These are phyloP conservation scores for Sebastes nivosus DNA, from an alignment of 2,797 vertebrate genomes.

Conservation along the genomic window DNA sequence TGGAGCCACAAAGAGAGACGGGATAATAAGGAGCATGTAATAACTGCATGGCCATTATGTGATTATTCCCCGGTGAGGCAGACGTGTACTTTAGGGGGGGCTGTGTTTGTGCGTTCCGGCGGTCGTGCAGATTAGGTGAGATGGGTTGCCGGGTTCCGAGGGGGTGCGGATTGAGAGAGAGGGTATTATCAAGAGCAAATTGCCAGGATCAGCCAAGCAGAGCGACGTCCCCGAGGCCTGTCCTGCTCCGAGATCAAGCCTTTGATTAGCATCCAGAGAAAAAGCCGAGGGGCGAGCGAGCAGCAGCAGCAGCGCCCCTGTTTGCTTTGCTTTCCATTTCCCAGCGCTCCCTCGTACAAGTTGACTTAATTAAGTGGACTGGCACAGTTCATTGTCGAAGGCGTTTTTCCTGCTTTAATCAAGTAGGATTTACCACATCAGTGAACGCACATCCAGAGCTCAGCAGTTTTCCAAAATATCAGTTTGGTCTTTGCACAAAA, in stretches of 20 bases:
- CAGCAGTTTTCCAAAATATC: slow-evolving; percentile 66
- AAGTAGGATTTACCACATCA: slow-evolving; percentile 82
- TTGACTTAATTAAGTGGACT: slow-evolving; percentile 83
- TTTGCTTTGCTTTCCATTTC: slow-evolving; percentile 79
- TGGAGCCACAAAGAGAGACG: slow-evolving; percentile 30
- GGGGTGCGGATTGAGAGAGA: slow-evolving; percentile 30
- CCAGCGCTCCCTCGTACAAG: slow-evolving; percentile 72
- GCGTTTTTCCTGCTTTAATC: slow-evolving; percentile 80
- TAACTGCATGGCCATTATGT: slow-evolving; percentile 60
- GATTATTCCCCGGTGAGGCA: slow-evolving; percentile 62
- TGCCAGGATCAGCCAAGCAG: slow-evolving; percentile 80
- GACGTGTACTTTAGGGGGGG: slow-evolving; percentile 34
- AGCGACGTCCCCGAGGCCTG: slow-evolving; percentile 70
- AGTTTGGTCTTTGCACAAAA: slow-evolving; percentile 18
- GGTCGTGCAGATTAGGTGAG: slow-evolving; percentile 57
- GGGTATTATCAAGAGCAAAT: slow-evolving; percentile 79
- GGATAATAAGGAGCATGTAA: slow-evolving; percentile 61
- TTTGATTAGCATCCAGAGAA: slow-evolving; percentile 77
- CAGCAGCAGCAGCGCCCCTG: slow-evolving; percentile 51
- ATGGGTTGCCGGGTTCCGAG: slow-evolving; percentile 48
- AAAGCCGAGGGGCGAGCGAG: slow-evolving; percentile 46
- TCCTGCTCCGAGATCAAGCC: slow-evolving; percentile 75
- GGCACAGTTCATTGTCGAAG: slow-evolving; percentile 74
- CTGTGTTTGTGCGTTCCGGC: slow-evolving; percentile 41
- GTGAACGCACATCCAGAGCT: slow-evolving; percentile 66